Conservation (phyloP, 2,113 vertebrate species). For the Nicator chloris region DNA sequence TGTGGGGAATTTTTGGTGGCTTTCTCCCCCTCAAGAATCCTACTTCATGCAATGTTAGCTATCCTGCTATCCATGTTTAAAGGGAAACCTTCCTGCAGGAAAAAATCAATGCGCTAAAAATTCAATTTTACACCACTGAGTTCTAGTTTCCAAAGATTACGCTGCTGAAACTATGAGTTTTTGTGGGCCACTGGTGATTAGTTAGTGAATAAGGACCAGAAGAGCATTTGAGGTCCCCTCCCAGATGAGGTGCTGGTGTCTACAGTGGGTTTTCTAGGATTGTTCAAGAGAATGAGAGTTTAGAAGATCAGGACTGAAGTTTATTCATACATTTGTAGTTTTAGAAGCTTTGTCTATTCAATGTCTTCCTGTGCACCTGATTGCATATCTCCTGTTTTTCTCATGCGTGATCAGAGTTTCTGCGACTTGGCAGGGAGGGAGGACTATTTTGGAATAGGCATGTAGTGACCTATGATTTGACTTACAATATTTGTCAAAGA, state of each 20-base stretch:
- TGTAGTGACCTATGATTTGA: neutral
- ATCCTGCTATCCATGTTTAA: neutral
- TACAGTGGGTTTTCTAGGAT: neutral
- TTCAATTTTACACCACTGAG: neutral
- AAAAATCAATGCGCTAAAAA: neutral
- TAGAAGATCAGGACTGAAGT: neutral
- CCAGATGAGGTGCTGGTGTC: neutral
- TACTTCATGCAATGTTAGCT: neutral
- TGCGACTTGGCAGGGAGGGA: neutral
- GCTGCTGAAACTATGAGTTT: neutral
- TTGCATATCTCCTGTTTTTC: neutral
- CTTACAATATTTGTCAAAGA: neutral
- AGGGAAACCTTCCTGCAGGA: neutral
- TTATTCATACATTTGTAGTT: neutral
- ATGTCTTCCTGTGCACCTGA: neutral
- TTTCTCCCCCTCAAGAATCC: neutral
- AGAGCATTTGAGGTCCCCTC: neutral
- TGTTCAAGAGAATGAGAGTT: neutral
- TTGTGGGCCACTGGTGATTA: neutral
- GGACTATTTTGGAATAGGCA: conserved; percentile 12
- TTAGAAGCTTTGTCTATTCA: neutral
- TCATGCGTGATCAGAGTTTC: neutral
- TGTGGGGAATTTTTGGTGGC: neutral
- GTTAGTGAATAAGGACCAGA: neutral
- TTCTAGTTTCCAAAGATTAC: neutral